A percentile compares a stretch with the other conserved stretches of the same genome.
These are phyloP conservation scores for Tetramorium alpestre DNA, from an alignment of 1,140 invertebrate genomes.

Conservation along the genomic window DNA sequence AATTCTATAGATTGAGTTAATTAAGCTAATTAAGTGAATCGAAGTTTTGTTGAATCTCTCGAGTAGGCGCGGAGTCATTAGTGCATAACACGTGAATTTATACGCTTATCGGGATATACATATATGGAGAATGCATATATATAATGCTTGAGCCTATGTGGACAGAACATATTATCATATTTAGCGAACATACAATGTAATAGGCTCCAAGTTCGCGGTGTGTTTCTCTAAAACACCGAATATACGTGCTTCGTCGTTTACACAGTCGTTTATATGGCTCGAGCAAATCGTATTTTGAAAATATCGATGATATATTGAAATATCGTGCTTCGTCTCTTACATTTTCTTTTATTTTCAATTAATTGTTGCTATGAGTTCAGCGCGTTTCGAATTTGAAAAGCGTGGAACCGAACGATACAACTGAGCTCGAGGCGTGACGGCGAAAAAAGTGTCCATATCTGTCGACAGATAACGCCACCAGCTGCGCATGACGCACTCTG, in stretches of 20 bases:
- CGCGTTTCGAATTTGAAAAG: no score
- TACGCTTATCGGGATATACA: neutral
- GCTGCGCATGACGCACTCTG: neutral
- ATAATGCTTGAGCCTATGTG: neutral
- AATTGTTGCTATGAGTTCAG: no score
- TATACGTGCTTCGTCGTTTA: neutral
- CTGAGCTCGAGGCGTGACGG: neutral
- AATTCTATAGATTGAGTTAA: neutral
- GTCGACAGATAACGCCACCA: conserved; percentile 14
- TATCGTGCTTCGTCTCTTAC: no score
- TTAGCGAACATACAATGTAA: neutral
- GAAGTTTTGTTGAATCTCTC: neutral
- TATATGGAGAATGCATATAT: no score
- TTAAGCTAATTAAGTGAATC: neutral
- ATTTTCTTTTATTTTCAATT: no score
- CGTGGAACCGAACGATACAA: neutral
- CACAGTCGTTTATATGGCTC: neutral
- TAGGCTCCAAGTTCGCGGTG: neutral
- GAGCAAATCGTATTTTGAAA: neutral
- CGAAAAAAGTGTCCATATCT: neutral
- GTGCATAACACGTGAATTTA: neutral
- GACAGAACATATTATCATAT: neutral
- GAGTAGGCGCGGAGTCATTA: neutral
- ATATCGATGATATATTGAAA: no score
- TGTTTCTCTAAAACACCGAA: neutral